A percentile compares a stretch with the other conserved stretches of the same genome.
phyloP scores from a whole-genome alignment of 1,140 invertebrate genomes.

The Drosophila rhopaloa region DNA sequence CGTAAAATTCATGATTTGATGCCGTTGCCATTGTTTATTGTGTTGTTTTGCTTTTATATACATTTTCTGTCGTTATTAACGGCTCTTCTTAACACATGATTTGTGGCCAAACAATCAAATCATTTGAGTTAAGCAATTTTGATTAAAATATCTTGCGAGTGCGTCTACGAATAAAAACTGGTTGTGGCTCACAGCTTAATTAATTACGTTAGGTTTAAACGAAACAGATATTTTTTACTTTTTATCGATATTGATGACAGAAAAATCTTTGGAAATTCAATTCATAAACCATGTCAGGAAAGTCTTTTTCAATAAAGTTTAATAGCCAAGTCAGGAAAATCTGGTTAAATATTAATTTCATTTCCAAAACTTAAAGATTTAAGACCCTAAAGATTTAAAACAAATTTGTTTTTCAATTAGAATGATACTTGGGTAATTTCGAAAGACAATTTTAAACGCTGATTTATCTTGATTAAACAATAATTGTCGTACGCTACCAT shows the following conservation, averaged over 20 bases:
- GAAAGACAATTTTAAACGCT: too few species aligned
- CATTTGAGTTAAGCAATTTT: conserved; percentile 20
- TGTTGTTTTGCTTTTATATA: conserved; percentile 11
- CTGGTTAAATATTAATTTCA: too few species aligned
- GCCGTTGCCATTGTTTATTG: conserved; percentile 37
- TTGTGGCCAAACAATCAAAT: conserved; percentile 16
- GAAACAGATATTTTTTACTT: neutral
- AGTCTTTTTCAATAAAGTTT: too few species aligned
- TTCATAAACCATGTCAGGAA: too few species aligned
- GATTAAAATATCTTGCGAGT: conserved; percentile 10
- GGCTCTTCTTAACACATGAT: conserved; percentile 19
- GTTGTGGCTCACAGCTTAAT: neutral
- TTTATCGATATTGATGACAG: neutral
- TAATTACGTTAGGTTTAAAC: neutral
- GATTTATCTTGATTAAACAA: too few species aligned
- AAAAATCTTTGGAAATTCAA: too few species aligned
- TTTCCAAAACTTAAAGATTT: too few species aligned
- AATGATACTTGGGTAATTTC: too few species aligned
- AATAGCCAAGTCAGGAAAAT: too few species aligned
- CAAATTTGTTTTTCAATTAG: too few species aligned
- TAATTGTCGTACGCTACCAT: too few species aligned
- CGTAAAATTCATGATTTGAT: conserved; percentile 41
- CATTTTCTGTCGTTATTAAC: conserved; percentile 17
- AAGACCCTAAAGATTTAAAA: too few species aligned
- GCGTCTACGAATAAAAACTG: neutral